Evolutionary conservation across 2,888 invertebrate species (phyloP), one percentile per base, ranked within the genome.

Genomic region (Cheilosia soror): DNA sequence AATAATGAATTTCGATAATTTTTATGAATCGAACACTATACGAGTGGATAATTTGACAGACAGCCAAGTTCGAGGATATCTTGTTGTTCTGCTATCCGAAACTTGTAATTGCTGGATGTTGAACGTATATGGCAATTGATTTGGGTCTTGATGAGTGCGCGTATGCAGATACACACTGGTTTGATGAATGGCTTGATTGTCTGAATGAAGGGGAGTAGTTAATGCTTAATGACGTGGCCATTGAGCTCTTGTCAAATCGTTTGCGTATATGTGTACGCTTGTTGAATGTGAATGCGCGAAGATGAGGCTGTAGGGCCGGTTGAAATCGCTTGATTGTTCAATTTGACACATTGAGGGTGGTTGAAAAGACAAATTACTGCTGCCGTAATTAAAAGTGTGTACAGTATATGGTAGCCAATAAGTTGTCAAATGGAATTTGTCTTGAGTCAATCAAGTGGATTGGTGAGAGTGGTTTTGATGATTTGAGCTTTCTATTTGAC

Each of bases 11-110:
- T 76, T 60, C 33, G 58, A 75, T 80, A 55, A 55, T 84, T 78
- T 75, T 73, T 55, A 42, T 75, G 78, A 78, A 79, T 78, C 49
- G 71, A 57, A 42, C 58, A 37, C 60, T 27, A 42, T 20, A 33
- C 40, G 73, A 83, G 63, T 68, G 47, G 69, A 75, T 65, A 75
- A 84, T 84, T 75, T 84, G 84, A 84, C 75, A 75, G 75, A 80
- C 66, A 51, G 5, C 31, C 40, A 27, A 37, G 69, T 62, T 66
- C 33, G 37, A n/a, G 4, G n/a, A 31, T 47, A 25, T 40, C n/a
- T 3, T 13, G 44, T 29, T 68, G 31, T 53, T 69, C 13, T 42
- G 27, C 40, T 29, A 11, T 55, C 13, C 11, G 29, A 33, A 15
- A 27, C 9, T 60, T 60, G 53, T 77, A 77, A 77, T 77, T 68